A percentile compares a stretch with the other conserved stretches of the same genome.
These are phyloP conservation scores for Anastrepha ludens DNA, from an alignment of 1,140 invertebrate species.

Conservation along the genomic window DNA sequence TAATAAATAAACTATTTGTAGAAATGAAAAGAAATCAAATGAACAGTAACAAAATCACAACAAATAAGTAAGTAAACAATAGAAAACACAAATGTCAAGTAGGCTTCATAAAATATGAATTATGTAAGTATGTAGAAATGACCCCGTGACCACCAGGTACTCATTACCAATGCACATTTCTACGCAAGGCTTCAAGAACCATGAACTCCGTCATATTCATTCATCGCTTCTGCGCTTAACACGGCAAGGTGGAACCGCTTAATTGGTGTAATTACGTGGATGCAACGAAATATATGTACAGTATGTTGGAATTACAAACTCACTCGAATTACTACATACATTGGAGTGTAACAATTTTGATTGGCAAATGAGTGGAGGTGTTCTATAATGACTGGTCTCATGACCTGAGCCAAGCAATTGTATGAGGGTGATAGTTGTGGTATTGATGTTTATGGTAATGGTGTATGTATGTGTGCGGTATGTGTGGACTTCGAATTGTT, in stretches of 20 bases:
- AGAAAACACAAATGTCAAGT: constrained; percentile 8
- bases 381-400: background rate
- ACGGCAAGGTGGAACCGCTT: background rate
- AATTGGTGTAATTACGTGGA: constrained; percentile 33
- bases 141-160: background rate
- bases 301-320: background rate
- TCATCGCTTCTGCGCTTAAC: background rate
- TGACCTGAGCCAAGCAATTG: background rate
- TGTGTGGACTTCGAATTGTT: background rate
- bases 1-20: background rate
- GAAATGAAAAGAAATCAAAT: constrained; percentile 28
- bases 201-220: background rate
- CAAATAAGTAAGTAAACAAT: constrained; percentile 17
- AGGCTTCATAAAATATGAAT: background rate
- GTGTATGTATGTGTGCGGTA: background rate
- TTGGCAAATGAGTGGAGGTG: background rate
- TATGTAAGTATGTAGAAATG: background rate
- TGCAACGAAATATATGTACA: background rate
- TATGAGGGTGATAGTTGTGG: background rate
- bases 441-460: background rate
- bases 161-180: background rate
- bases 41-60: background rate
- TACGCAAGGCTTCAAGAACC: background rate
- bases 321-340: background rate
- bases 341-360: background rate